Evolutionary conservation across 2,888 invertebrate genomes (phyloP), one percentile per base, ranked within the genome.

Genomic region (Drosophila subquinaria): DNA sequence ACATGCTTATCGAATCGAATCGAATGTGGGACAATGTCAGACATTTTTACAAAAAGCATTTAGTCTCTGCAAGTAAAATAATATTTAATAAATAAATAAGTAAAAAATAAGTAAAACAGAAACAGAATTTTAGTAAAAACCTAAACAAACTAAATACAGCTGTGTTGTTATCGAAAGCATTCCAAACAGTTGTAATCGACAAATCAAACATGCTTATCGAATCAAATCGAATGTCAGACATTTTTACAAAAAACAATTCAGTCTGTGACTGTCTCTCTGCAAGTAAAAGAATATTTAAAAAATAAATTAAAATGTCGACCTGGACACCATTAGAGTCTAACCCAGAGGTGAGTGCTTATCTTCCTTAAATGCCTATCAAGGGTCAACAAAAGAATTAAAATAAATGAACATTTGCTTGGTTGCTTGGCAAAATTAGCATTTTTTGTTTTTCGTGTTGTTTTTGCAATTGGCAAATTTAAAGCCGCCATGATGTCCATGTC

Each of bases 261-360:
- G 64, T 65, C 63, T 45, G 47, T 62, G 56, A 64, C 47, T 55
- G 48, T 55, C 56, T 15, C 40, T 17, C 38, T 59, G 15, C 45
- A 51, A 50, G 45, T 8, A 35, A 51, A 51, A 47, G 60, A 43
- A 11, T 10, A 55, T 33, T 15, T 15, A 5, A 11, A 23, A 43
- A 30, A 43, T 6, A 40, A 20, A 23, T 8, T 33, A 90, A 90
- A 67, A 93, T 93, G 92, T 81, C 88, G 53, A 82, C 85, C 69
- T 92, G 91, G 90, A 82, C 90, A 47, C 92, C 93, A 62, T 87
- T 95, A 75, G 95, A 95, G 92, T 95, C 95, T 0, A 95, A 95
- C 90, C 95, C 95, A 10, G 95, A 93, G 75, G 93, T 93, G 75
- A 90, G 82, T 73, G 40, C 3, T 23, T 60, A 63, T n/a, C 10